Evolutionary conservation across 2,113 vertebrate species (phyloP).

Genomic region (Charadrius vociferus): DNA sequence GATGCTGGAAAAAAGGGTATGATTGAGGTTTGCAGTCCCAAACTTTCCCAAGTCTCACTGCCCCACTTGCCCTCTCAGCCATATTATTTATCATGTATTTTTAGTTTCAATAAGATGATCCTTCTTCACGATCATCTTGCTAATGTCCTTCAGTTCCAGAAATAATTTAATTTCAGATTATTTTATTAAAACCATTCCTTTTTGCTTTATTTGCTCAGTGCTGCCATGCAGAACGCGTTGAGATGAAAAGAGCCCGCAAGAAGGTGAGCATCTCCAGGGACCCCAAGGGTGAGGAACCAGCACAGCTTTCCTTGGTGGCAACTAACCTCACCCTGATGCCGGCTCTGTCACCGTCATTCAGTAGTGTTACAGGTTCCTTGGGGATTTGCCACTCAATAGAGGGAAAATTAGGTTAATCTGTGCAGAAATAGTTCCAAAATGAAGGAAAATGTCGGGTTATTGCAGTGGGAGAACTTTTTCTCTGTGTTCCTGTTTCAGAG

Average conservation of each 20-base stretch:
- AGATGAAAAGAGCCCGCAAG: neutral
- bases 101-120: neutral
- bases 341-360: neutral
- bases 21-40: neutral
- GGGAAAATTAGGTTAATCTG: neutral
- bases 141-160: neutral
- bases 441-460: neutral
- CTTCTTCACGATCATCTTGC: neutral
- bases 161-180: neutral
- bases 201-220: neutral
- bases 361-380: neutral
- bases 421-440: neutral
- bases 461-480: neutral
- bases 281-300: neutral
- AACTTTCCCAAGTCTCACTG: accelerated
- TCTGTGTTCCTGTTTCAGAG: neutral
- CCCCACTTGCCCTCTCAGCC: neutral
- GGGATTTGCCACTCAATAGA: neutral
- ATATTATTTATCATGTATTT: neutral
- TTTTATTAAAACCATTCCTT: neutral
- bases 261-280: neutral
- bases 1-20: neutral
- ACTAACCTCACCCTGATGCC: too few species aligned
- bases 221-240: neutral
- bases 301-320: neutral